These are phyloP conservation scores for Prinia subflava DNA, from an alignment of 2,113 vertebrate genomes.

Conservation along the genomic window DNA sequence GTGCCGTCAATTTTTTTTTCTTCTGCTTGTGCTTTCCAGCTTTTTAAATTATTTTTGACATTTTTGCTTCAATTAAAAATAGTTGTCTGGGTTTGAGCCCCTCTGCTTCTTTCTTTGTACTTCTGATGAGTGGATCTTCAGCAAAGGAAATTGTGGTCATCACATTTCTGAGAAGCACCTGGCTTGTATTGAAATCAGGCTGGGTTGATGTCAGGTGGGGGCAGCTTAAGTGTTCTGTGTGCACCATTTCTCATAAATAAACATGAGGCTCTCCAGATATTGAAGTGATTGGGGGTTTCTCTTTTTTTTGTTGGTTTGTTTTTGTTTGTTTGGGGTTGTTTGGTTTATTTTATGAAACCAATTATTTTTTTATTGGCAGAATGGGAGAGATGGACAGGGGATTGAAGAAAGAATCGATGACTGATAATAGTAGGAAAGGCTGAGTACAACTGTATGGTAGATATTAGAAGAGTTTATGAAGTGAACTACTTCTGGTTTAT, in stretches of 20 bases:
- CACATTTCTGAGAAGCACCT: not conserved
- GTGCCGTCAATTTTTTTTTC: not conserved
- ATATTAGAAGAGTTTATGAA: not conserved
- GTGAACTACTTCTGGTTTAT: not conserved
- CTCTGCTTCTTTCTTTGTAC: not conserved
- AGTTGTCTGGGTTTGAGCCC: not conserved
- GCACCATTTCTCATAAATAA: not conserved
- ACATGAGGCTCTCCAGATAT: not conserved
- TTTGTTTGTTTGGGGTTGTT: not conserved
- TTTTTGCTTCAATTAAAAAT: not conserved
- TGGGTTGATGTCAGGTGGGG: not conserved
- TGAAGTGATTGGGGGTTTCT: not conserved
- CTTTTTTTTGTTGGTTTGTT: not conserved
- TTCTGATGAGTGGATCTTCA: not conserved
- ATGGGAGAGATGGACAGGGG: not conserved
- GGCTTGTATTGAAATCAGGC: not conserved
- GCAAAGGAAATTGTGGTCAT: not conserved
- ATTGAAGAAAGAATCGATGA: not conserved
- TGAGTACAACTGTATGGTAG: not conserved
- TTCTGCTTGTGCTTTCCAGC: not conserved
- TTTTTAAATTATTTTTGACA: not conserved
- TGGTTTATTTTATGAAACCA: not conserved
- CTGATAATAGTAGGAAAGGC: not conserved
- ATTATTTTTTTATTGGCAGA: not conserved
- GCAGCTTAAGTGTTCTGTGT: not conserved